Evolutionary conservation across 2,888 invertebrate genomes (phyloP).

Genomic region (Drosophila basisetae): DNA sequence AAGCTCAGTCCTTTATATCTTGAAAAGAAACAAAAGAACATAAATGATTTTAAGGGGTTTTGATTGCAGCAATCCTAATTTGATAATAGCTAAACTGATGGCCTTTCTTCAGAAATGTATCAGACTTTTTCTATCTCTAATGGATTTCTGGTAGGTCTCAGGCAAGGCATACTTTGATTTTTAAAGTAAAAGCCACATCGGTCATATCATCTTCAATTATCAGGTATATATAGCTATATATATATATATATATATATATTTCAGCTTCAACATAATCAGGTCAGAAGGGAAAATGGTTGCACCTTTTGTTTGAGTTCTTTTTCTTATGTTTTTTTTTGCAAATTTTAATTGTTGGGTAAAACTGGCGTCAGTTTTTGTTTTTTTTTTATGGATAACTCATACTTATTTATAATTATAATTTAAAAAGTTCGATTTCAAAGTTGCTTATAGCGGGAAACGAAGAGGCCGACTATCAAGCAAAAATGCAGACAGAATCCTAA

Average conservation of each 20-base stretch:
- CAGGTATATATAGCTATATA: background rate
- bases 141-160: background rate
- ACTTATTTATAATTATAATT: background rate
- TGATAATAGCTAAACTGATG: conserved; percentile 2
- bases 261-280: background rate
- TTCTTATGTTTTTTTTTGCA: background rate
- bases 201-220: background rate
- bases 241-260: background rate
- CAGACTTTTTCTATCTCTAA: background rate
- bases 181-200: background rate
- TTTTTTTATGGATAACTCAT: background rate
- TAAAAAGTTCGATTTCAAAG: background rate
- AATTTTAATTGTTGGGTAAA: background rate
- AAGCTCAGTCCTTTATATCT: conserved; percentile 28
- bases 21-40: conserved; percentile 5
- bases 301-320: background rate
- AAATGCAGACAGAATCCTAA: background rate
- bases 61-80: conserved; percentile 14
- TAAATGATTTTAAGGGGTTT: conserved; percentile 33
- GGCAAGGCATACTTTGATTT: background rate
- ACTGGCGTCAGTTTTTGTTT: background rate
- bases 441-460: background rate
- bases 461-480: background rate
- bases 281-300: background rate
- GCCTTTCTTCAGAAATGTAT: background rate